phyloP scores from a whole-genome alignment of 1,140 invertebrate genomes.

The Diorhabda elongata region DNA sequence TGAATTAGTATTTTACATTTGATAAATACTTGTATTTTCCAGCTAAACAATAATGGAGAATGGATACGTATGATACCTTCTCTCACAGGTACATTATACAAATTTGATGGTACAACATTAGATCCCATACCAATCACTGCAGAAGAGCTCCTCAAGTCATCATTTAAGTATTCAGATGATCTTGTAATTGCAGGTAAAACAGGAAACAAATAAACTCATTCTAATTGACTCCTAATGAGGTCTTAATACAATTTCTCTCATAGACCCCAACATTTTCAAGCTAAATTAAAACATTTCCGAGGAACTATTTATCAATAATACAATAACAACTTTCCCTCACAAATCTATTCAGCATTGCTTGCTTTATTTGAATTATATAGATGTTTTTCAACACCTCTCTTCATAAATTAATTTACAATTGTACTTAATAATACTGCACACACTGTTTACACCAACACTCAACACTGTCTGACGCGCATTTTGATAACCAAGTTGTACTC shows the following conservation, averaged over 20 bases:
- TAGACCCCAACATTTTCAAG: too few species aligned
- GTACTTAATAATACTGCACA: too few species aligned
- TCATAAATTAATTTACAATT: too few species aligned
- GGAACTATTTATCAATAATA: background rate
- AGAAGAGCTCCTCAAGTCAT: conserved; percentile 77
- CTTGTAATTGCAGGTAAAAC: conserved; percentile 74
- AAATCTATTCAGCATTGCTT: too few species aligned
- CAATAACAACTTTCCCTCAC: background rate
- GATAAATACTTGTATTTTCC: conserved; percentile 30
- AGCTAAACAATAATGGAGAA: conserved; percentile 83
- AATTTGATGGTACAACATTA: conserved; percentile 83
- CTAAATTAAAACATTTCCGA: too few species aligned
- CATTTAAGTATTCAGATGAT: conserved; percentile 80
- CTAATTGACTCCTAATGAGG: background rate
- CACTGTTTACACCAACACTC: too few species aligned
- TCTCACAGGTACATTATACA: conserved; percentile 82
- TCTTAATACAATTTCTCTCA: too few species aligned
- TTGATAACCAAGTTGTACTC: too few species aligned
- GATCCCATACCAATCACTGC: conserved; percentile 82
- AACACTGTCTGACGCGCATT: too few species aligned
- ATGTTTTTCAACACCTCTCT: too few species aligned
- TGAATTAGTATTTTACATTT: background rate
- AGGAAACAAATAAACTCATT: background rate
- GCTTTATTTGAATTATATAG: too few species aligned
- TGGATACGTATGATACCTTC: conserved; percentile 87